Evolutionary conservation across 2,888 invertebrate species (phyloP), one percentile per base, ranked within the genome.

Genomic region (Phyto melanocephala): DNA sequence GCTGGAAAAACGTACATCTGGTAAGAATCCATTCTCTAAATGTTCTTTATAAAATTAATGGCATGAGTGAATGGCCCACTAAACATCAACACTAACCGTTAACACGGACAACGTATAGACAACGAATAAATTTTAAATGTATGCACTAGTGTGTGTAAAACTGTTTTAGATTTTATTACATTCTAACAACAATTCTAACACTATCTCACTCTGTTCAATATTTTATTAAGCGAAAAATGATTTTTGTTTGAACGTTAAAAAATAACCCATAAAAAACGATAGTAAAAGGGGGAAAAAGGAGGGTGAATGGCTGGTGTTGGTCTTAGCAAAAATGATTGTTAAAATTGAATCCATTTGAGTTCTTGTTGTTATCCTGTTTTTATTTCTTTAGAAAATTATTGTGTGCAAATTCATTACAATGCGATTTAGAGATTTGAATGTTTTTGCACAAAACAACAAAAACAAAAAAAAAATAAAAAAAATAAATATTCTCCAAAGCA

Each of bases 181-280:
- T 79, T 72, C 79, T 72, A 79, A 79, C 65, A 72, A 60, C 79
- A 79, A 35, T 71, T 67, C 33, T 47, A 65, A 58, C 65, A 71
- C 62, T 60, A 50, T 50, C 28, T 17, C 65, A 28, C 42, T 22
- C n/a, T 22, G 2, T 28, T 22, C 52, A 84, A 86, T 88, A 88
- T 88, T 88, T 88, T 88, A 88, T 88, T 88, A 89, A 85, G 87
- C 88, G 88, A 87, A 87, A 89, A 88, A 88, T 87, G 86, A 87
- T 87, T 88, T 88, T 68, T n/a, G 20, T 47, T 56, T 15, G 3
- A 11, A 70, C 10, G n/a, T 56, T 56, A 2, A 28, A 75, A 28
- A 60, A 54, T 24, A 24, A 6, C 40, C 20, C 17, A 24, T 37
- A 22, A 11, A 15, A 50, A 20, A 8, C 37, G 24, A 42, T 13